Conservation (phyloP, 2,113 vertebrate genomes). For the Callorhinus ursinus region DNA sequence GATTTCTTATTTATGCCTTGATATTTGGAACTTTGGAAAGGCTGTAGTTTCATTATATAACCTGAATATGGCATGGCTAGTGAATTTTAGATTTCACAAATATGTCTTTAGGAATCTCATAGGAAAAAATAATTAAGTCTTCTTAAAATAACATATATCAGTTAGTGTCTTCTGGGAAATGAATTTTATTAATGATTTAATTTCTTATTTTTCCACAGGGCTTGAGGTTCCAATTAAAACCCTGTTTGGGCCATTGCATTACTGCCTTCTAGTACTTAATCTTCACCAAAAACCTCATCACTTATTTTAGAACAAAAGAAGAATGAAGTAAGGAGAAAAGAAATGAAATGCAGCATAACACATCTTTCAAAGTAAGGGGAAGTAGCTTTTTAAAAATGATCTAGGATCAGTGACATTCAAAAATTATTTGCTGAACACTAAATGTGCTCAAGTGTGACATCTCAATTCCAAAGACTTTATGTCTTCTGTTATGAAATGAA, state of each 20-base stretch:
- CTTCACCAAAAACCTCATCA: slow-evolving; percentile 84
- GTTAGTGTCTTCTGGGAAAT: slow-evolving; percentile 69
- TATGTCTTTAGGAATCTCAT: slow-evolving; percentile 28
- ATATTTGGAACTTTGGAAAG: slow-evolving; percentile 27
- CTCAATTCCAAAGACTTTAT: slow-evolving; percentile 76
- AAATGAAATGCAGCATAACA: slow-evolving; percentile 86
- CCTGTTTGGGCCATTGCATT: slow-evolving; percentile 84
- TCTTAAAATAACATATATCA: slow-evolving; percentile 48
- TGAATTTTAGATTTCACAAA: slow-evolving; percentile 17
- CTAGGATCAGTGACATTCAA: slow-evolving; percentile 83
- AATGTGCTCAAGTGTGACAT: slow-evolving; percentile 74
- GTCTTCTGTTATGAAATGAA: slow-evolving; percentile 43
- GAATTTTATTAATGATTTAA: slow-evolving; percentile 86
- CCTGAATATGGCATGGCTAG: slow-evolving; percentile 7
- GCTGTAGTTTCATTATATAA: background rate
- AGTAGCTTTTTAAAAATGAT: slow-evolving; percentile 79
- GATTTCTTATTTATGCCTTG: background rate
- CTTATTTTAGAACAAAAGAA: slow-evolving; percentile 87
- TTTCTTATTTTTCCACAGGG: slow-evolving; percentile 84
- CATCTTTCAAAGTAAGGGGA: slow-evolving; percentile 85
- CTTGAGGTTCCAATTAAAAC: slow-evolving; percentile 87
- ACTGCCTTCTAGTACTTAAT: slow-evolving; percentile 84
- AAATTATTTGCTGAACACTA: slow-evolving; percentile 82
- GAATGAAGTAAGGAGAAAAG: slow-evolving; percentile 85
- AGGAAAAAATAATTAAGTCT: slow-evolving; percentile 42